A percentile compares a stretch with the other conserved stretches of the same genome.
These are phyloP conservation scores for Serrognathus titanus DNA, from an alignment of 2,888 invertebrate species.

Conservation along the genomic window DNA sequence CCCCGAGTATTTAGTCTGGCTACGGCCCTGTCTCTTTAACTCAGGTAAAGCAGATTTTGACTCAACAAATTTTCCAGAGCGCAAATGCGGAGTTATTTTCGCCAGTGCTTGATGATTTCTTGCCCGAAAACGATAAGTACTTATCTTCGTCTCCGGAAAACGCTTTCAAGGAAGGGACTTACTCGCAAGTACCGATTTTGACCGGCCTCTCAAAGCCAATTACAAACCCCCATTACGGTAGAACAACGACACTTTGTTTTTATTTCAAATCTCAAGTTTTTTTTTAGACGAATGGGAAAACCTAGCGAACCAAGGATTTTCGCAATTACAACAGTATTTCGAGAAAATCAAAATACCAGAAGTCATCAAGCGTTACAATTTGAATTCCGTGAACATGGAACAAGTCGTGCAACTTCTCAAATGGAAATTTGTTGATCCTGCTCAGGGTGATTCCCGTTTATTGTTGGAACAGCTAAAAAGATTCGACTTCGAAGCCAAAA, in stretches of 20 bases:
- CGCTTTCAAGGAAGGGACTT: slow-evolving; percentile 54
- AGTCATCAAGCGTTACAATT: slow-evolving; percentile 51
- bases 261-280: neutral
- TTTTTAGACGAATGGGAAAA: slow-evolving; percentile 59
- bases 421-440: slow-evolving; percentile 56
- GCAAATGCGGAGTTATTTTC: slow-evolving; percentile 58
- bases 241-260: slow-evolving; percentile 4
- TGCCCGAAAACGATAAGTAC: slow-evolving; percentile 60
- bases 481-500: slow-evolving; percentile 58
- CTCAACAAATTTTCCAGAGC: slow-evolving; percentile 47
- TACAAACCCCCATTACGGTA: slow-evolving; percentile 34
- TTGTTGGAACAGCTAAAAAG: slow-evolving; percentile 52
- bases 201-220: slow-evolving; percentile 64
- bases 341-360: slow-evolving; percentile 59
- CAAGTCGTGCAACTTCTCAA: slow-evolving; percentile 50
- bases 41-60: neutral
- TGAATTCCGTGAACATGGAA: slow-evolving; percentile 34
- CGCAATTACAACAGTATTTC: slow-evolving; percentile 56
- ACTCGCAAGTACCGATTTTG: slow-evolving; percentile 61
- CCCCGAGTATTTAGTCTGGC: no score
- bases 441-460: slow-evolving; percentile 43
- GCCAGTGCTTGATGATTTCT: slow-evolving; percentile 62
- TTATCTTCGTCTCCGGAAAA: slow-evolving; percentile 55
- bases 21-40: no score
- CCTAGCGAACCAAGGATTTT: slow-evolving; percentile 55